These are phyloP conservation scores for Drosophila lutescens DNA, from an alignment of 2,888 invertebrate genomes.

Conservation along the genomic window DNA sequence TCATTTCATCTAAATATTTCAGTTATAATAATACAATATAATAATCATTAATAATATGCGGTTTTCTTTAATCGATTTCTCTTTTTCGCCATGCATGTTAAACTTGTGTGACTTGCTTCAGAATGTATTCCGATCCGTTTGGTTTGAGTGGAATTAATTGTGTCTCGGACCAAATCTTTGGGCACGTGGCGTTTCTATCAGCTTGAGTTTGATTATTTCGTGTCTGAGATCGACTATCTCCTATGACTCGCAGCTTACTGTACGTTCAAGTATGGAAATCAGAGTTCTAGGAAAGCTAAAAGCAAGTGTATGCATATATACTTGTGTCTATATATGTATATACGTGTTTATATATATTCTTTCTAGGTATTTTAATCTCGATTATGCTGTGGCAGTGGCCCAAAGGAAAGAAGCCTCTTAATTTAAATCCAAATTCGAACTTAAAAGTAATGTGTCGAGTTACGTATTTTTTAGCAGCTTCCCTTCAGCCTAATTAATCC, in stretches of 20 bases:
- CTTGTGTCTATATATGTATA: constrained; percentile 45
- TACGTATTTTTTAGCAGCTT: constrained; percentile 32
- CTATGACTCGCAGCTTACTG: constrained; percentile 36
- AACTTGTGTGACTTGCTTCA: constrained; percentile 36
- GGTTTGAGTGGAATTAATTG: constrained; percentile 37
- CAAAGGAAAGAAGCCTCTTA: constrained; percentile 25
- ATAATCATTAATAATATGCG: constrained; percentile 79
- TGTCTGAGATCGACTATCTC: constrained; percentile 32
- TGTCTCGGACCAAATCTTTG: constrained; percentile 29
- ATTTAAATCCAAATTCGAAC: constrained; percentile 29
- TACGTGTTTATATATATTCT: constrained; percentile 48
- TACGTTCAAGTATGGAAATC: constrained; percentile 50
- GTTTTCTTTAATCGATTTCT: constrained; percentile 66
- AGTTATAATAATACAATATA: constrained; percentile 81
- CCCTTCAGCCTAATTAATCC: constrained; percentile 3
- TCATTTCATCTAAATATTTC: constrained; percentile 83
- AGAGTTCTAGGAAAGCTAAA: constrained; percentile 76
- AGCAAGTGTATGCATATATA: constrained; percentile 68
- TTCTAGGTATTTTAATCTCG: constrained; percentile 58
- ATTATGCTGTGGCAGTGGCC: constrained; percentile 47
- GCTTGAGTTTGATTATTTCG: constrained; percentile 43
- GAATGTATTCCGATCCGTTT: constrained; percentile 37
- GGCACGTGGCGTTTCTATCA: constrained; percentile 29
- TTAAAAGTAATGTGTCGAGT: constrained; percentile 19
- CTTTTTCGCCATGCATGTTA: constrained; percentile 40